Percentiles rank a stretch among this genome's conserved stretches.
phyloP scores from a whole-genome alignment of 2,797 vertebrate genomes.

The Scyliorhinus canicula region DNA sequence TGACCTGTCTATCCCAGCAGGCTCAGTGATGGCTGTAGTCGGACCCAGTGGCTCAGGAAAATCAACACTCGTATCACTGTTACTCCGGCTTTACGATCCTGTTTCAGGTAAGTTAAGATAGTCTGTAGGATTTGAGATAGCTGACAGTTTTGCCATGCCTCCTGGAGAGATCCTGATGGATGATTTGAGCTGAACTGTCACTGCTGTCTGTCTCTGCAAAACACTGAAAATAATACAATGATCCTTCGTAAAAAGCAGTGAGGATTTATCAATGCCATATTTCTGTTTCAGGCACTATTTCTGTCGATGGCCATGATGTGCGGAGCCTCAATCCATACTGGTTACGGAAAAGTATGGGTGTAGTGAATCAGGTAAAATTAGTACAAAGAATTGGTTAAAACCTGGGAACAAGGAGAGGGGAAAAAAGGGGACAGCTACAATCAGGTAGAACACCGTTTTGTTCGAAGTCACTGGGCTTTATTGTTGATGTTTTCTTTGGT shows the following conservation, averaged over 20 bases:
- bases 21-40: slow-evolving; percentile 83
- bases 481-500: slow-evolving; percentile 13
- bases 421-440: not conserved
- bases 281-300: slow-evolving; percentile 67
- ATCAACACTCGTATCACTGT: slow-evolving; percentile 82
- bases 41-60: slow-evolving; percentile 91
- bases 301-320: slow-evolving; percentile 76
- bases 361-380: slow-evolving; percentile 84
- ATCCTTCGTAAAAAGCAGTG: not conserved
- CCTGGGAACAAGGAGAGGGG: not conserved
- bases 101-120: slow-evolving; percentile 56
- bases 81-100: slow-evolving; percentile 82
- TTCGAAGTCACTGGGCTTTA: slow-evolving; percentile 2
- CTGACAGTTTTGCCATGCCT: no score
- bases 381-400: not conserved
- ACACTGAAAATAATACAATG: not conserved
- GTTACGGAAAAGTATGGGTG: slow-evolving; percentile 84
- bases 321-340: slow-evolving; percentile 81
- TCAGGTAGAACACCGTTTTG: not conserved
- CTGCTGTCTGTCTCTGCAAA: not conserved
- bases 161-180: not conserved
- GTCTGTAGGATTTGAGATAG: not conserved
- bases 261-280: not conserved
- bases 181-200: not conserved
- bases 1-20: slow-evolving; percentile 76